Base-by-base conservation (phyloP, 2,797 vertebrate genomes). In the Lophotriccus pileatus region DNA sequence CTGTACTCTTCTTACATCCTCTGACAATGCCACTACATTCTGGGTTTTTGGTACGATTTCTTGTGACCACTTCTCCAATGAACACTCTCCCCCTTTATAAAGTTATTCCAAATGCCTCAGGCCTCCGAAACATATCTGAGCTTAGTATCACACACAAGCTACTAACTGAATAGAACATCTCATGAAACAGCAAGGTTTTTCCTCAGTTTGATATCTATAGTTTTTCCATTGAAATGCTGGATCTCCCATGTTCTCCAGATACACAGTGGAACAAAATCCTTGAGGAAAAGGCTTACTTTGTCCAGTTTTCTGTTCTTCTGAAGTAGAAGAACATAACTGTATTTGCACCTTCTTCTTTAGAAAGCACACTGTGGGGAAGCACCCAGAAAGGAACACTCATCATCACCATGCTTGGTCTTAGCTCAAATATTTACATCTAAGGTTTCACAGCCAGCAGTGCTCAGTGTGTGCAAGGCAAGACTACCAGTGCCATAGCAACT, bases 311-410 rank as follows among this genome's bases (percentile, higher is more conserved):
- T 73, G 7, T 39, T 83, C 53, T 58, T 60, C 23, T 60, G 13
- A 77, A 76, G 36, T 12, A 83, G 36, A 64, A 43, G 1, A 73
- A 44, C 7, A 2, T 22, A 62, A 62, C 6, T 20, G 18, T 19
- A 56, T 20, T 68, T 18, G 49, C 28, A 67, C 2, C 3, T 20
- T 32, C 24, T 41, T 41, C 55, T 89, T 76, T 13, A 70, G 17
- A 69, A 60, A 72, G 9, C 13, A 37, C 4, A 9, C 18, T 0
- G 12, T 36, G 6, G 1, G 3, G 14, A 32, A 62, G 2, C 3
- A 3, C 32, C 60, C 25, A 34, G 4, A 69, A 63, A 78, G 46
- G 5, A 70, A 41, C 41, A 49, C 12, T 50, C 36, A 44, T 11
- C 22, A 59, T 12, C 66, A 82, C 7, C 27, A n/a, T 0, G 0